Evolutionary conservation across 2,113 vertebrate genomes (phyloP).

Genomic region (Corythoichthys intestinalis): DNA sequence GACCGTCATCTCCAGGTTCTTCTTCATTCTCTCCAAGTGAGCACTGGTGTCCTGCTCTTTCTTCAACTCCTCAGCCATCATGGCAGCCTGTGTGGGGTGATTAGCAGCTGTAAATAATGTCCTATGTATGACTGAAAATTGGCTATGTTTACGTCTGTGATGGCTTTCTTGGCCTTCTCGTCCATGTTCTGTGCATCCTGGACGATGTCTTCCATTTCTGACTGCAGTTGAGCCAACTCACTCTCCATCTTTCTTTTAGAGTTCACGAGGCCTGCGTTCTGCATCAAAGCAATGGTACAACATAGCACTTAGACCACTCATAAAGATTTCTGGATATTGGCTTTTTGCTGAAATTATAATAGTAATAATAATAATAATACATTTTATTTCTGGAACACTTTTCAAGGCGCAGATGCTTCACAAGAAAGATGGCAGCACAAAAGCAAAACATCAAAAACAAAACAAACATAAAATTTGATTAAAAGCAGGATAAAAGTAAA

Average conservation of each 20-base stretch:
- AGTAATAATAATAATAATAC: too few species aligned
- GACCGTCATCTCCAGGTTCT: constrained; percentile 49
- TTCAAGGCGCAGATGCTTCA: too few species aligned
- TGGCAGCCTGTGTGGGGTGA: constrained; percentile 63
- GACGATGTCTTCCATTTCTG: constrained; percentile 46
- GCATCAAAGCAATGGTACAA: background rate
- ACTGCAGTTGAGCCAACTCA: constrained; percentile 33
- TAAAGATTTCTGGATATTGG: background rate
- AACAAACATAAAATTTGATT: too few species aligned
- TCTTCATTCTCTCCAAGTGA: constrained; percentile 62
- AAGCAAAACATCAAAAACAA: too few species aligned
- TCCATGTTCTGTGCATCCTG: constrained; percentile 74
- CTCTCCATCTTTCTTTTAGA: constrained; percentile 48
- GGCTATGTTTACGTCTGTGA: constrained; percentile 46
- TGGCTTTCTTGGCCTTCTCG: constrained; percentile 74
- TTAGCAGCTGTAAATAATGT: background rate
- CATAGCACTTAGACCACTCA: background rate
- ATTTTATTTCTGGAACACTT: too few species aligned
- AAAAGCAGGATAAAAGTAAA: too few species aligned
- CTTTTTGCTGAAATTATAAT: background rate
- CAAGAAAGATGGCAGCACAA: too few species aligned
- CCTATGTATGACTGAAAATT: background rate
- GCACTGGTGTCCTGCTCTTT: constrained; percentile 56
- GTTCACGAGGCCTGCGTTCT: constrained; percentile 65
- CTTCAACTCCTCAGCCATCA: constrained; percentile 68